Base-by-base conservation (phyloP, 2,113 vertebrate genomes). In the Poeciliopsis turrubarensis region DNA sequence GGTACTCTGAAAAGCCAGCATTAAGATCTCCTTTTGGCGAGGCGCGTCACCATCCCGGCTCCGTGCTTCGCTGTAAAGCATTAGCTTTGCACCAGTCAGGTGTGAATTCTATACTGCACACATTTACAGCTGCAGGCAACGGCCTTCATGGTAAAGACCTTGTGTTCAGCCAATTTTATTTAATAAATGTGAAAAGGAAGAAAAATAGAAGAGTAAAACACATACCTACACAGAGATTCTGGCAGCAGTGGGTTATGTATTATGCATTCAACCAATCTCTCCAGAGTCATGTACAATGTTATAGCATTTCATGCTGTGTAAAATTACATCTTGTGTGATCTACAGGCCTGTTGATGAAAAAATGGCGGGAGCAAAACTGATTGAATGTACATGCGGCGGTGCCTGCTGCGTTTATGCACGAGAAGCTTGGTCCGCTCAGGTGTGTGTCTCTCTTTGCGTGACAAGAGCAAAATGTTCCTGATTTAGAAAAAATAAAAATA, bases 361-460 rank as follows among this genome's bases (percentile, higher is more conserved):
- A 64, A 80, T 85, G 66, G 74, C 34, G 26, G 77, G 60, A 63
- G 69, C 26, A 70, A 82, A 81, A 80, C 69, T 71, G 78, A 85
- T 73, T 80, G 70, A 74, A 80, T 72, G 65, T 82, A 81, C 60
- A 72, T 41, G 68, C 37, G 63, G 79, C 44, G 19, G 68, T 57
- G 71, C 60, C 66, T 1, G 14, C 81, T 67, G 84, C 51, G 60
- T 86, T 81, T 64, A 79, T 81, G 83, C 81, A 80, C 47, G 70
- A 75, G 66, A 67, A 7, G 74, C 71, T 77, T 41, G 65, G 67
- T 75, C 61, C 37, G 61, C 72, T 69, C 34, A 73, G 51, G 17
- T 22, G 7, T 69, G 47, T 68, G 26, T 54, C n/a, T 61, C 29
- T 72, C 29, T 72, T 22, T 69, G 22, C 26, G 63, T 47, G 31